phyloP scores from a whole-genome alignment of 2,113 vertebrate species.

The Pipra filicauda region DNA sequence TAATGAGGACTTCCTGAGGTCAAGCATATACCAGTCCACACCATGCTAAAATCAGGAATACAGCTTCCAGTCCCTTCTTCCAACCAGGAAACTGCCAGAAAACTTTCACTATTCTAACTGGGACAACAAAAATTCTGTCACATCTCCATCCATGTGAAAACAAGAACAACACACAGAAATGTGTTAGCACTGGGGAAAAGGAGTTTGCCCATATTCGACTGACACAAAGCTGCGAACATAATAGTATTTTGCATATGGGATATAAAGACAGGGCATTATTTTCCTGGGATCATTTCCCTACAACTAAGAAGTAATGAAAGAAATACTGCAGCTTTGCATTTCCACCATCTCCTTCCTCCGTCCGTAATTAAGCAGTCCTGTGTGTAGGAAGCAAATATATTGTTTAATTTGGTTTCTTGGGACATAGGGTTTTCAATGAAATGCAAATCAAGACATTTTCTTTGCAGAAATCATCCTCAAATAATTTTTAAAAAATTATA shows the following conservation, averaged over 20 bases:
- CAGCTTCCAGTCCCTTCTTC: background rate
- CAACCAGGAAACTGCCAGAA: background rate
- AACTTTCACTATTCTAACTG: background rate
- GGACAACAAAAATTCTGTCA: background rate
- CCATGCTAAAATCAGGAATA: background rate
- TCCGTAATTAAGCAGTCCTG: background rate
- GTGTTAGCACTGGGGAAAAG: background rate
- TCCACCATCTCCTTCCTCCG: background rate
- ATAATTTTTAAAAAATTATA: background rate
- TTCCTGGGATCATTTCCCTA: background rate
- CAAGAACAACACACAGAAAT: background rate
- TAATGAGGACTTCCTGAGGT: background rate
- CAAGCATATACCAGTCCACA: background rate
- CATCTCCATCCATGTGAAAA: background rate
- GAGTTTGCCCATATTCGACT: background rate
- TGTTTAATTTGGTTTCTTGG: slow-evolving; percentile 15
- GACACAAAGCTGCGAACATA: background rate
- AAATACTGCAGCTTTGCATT: background rate
- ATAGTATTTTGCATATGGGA: background rate
- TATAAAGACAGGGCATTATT: background rate
- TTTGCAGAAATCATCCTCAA: slow-evolving; percentile 41
- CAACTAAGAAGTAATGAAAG: background rate
- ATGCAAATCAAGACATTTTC: slow-evolving; percentile 14
- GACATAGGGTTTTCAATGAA: background rate
- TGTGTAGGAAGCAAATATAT: background rate